Percentiles rank a stretch among this genome's conserved stretches.
These are phyloP conservation scores for Pseudochirops corinnae DNA, from an alignment of 2,797 vertebrate genomes.

Conservation along the genomic window DNA sequence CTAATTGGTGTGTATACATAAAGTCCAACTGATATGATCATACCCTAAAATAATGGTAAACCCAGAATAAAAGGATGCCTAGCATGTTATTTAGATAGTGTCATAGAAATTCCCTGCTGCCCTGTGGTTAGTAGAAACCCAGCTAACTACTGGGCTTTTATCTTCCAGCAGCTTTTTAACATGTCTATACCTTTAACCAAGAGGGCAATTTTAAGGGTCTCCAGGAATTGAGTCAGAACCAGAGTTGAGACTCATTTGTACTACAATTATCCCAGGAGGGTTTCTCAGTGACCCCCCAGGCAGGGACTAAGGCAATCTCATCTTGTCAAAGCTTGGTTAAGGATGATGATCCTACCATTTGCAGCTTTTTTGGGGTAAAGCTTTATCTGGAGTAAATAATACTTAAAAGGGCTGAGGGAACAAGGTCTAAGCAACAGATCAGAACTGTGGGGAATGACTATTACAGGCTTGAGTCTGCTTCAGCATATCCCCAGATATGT, in stretches of 20 bases:
- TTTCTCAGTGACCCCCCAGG: not conserved
- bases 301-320: not conserved
- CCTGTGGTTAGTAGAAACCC: not conserved
- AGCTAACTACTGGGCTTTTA: not conserved
- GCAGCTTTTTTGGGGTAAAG: not conserved
- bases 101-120: not conserved
- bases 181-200: not conserved
- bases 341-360: not conserved
- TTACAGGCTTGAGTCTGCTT: not conserved
- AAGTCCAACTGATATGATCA: not conserved
- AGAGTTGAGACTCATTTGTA: not conserved
- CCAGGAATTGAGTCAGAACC: not conserved
- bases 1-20: not conserved
- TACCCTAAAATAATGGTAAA: not conserved
- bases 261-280: not conserved
- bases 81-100: not conserved
- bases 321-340: not conserved
- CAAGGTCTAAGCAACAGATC: not conserved
- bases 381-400: not conserved
- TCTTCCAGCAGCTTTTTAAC: not conserved
- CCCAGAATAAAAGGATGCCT: not conserved
- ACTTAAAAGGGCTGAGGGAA: slow-evolving; percentile 24
- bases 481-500: not conserved
- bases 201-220: not conserved
- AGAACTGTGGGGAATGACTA: not conserved